Evolutionary conservation across 2,113 vertebrate genomes (phyloP), one percentile per base, ranked within the genome.

Genomic region (Delphinapterus leucas): DNA sequence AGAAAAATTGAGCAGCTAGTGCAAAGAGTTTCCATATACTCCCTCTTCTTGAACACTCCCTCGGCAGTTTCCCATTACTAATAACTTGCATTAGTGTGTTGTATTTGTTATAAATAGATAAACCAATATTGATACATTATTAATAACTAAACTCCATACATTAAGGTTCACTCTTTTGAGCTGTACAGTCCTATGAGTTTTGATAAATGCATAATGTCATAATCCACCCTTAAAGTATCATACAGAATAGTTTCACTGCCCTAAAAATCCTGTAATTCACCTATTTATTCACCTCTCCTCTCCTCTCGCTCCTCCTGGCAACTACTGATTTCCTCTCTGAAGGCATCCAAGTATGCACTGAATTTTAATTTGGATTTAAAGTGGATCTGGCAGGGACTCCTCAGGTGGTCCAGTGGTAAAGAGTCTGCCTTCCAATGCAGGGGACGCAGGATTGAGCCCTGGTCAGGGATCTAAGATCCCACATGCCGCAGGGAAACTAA

Each of bases 291-390:
- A 76, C 23, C 26, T 28, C 14, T 33, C 4, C 31, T 76, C 11
- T 41, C 23, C 28, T 55, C 58, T 44, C 21, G 15, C 28, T 63
- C 41, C 26, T 41, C 61, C 14, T 41, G 18, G 31, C 11, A 68
- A 79, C 49, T 41, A 36, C 9, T 49, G 33, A 36, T 31, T 20
- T 77, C 49, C 18, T 67, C 41, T 77, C 63, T 84, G 77, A 76
- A 79, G 53, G n/a, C 60, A 84, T 55, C n/a, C 70, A 92, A 81
- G 26, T 89, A 77, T 89, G 53, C 70, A 68, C 1, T 80, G 49
- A 73, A 81, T 71, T 83, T 96, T 63, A 93, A 89, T 70, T 89
- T 84, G 53, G 79, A 93, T 89, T 96, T 61, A 89, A 89, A 85
- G 28, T 93, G n/a, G 36, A 63, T 71, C 17, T 80, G 80, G 25